These are phyloP conservation scores for Myotis planiceps DNA, from an alignment of 2,797 vertebrate species.

Conservation along the genomic window DNA sequence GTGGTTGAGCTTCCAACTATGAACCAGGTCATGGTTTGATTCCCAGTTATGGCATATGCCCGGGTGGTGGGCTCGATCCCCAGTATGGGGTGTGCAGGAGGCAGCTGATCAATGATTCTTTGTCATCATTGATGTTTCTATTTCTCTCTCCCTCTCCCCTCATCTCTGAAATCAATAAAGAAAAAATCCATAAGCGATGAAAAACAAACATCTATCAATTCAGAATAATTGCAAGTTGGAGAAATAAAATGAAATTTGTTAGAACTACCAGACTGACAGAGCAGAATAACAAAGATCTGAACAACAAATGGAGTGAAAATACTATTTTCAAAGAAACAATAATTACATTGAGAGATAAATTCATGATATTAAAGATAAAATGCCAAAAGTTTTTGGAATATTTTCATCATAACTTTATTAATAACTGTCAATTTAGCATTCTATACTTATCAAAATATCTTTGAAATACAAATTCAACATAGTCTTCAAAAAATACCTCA, in stretches of 20 bases:
- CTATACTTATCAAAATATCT: neutral
- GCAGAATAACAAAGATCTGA: neutral
- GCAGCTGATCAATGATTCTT: too few species aligned
- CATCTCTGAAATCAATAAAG: too few species aligned
- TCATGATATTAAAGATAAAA: neutral
- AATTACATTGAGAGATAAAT: neutral
- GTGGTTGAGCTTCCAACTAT: too few species aligned
- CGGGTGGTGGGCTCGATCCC: too few species aligned
- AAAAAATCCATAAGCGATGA: neutral
- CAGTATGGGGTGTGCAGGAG: too few species aligned
- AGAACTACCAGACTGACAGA: neutral
- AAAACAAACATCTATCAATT: neutral
- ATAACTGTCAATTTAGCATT: neutral
- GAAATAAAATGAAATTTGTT: neutral
- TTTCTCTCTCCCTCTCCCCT: too few species aligned
- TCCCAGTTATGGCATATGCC: too few species aligned
- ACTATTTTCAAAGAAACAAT: neutral
- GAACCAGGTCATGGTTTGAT: too few species aligned
- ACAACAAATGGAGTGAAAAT: neutral
- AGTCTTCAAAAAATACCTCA: neutral
- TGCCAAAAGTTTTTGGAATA: neutral
- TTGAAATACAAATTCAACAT: neutral
- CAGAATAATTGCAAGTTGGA: neutral
- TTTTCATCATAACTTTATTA: neutral
- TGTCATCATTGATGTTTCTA: too few species aligned